Percentiles rank a stretch among this genome's conserved stretches.
These are phyloP conservation scores for Corythornis madagascariensis DNA, from an alignment of 2,113 vertebrate genomes.

Conservation along the genomic window DNA sequence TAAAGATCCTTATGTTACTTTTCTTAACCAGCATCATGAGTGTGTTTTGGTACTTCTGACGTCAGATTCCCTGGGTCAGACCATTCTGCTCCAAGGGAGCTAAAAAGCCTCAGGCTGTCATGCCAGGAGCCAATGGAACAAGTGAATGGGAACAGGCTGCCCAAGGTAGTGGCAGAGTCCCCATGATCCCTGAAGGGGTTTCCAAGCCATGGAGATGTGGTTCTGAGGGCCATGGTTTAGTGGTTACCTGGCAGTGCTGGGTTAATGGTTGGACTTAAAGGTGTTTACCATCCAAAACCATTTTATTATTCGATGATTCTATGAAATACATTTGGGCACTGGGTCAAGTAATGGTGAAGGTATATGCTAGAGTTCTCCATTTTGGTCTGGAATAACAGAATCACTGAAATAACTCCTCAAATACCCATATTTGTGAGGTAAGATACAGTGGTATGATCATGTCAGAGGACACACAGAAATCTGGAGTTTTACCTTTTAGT, in stretches of 20 bases:
- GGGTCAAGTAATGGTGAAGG: neutral
- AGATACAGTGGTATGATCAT: fast-evolving
- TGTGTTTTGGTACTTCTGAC: neutral
- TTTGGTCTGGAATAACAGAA: neutral
- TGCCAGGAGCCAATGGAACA: neutral
- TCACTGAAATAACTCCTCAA: neutral
- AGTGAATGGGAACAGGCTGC: neutral
- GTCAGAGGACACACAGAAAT: neutral
- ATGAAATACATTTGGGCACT: neutral
- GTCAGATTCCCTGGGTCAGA: neutral
- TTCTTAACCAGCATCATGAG: fast-evolving
- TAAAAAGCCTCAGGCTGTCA: fast-evolving
- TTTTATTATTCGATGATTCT: neutral
- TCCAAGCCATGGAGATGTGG: neutral
- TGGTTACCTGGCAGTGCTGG: neutral
- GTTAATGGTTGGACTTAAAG: neutral
- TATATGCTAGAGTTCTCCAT: neutral
- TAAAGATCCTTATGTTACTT: neutral
- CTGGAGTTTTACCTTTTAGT: neutral
- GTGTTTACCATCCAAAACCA: neutral
- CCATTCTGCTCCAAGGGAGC: neutral
- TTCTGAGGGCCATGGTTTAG: neutral
- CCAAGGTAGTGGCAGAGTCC: neutral
- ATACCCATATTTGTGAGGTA: fast-evolving
- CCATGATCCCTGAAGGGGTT: neutral